Evolutionary conservation across 2,888 invertebrate genomes (phyloP), one percentile per base, ranked within the genome.

Genomic region (Clanis bilineata): DNA sequence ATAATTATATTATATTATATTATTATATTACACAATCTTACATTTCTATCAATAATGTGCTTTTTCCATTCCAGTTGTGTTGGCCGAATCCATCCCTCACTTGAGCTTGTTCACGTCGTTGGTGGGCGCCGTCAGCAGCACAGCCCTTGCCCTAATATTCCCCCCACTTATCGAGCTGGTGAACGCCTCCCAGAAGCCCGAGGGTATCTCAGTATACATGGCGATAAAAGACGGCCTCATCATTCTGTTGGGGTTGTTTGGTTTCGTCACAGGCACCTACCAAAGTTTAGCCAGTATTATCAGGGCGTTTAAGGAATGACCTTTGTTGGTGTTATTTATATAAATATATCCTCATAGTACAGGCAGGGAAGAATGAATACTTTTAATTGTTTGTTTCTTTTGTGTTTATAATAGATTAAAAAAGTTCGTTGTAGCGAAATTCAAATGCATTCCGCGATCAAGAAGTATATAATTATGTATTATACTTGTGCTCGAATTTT

Each of bases 71-170:
- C 18, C 93, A 98, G 98, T 98, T 91, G 85, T 94, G 9, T 86
- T 98, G 68, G 98, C 98, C 0, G 97, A 97, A 79, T 93, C 96
- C 1, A 96, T 98, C 61, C 98, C 98, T 0, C 94, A 97, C 70
- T 88, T 98, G 64, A 95, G 96, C 2, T 90, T 97, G 1, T 97
- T 98, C 86, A 98, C 98, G 69, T 98, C 98, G 0, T 85, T 98
- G 64, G 97, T 98, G 28, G 98, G 98, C 4, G 97, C 98, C 0
- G 93, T 98, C 0, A 97, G 97, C 79, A 97, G 97, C 70, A 96
- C 98, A 4, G 95, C 97, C 0, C 87, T 98, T 64, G 98, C 98
- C 0, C 93, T 98, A 39, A 93, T 98, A 43, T 96, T 98, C 78
- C 98, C 98, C 1, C 97, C 98, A 0, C 93, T 97, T 60, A 95